Base-by-base conservation (phyloP, 2,113 vertebrate species). In the Ascaphus truei region DNA sequence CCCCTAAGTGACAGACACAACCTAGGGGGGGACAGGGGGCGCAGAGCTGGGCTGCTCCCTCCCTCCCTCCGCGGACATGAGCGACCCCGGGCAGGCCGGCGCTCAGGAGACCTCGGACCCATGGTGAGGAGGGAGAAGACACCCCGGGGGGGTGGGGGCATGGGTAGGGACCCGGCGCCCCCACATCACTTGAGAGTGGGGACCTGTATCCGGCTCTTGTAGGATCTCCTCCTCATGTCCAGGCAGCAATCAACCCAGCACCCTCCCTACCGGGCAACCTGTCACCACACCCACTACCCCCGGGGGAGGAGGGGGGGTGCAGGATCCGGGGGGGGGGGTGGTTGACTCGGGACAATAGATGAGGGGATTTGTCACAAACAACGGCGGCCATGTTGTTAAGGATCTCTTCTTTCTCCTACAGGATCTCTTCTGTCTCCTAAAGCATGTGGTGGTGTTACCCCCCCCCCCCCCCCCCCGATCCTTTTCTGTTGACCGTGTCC, bases 301-400 rank as follows among this genome's bases (percentile, higher is more conserved):
- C 15, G 41, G 4, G 31, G 15, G 10, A 1, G 2, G 3, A n/a
- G n/a, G 10, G 22, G 20, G 53, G 7, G 18, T 29, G 81, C 80
- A 83, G 86, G 84, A n/a, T 59, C 34, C 18, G 5, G 62, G 77
- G 62, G 72, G 88, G 88, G 88, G 85, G 84, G 84, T 86, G 90
- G 89, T 90, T 91, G 89, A 86, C 90, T 92, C 91, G 92, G 94
- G 94, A 95, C 93, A 86, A 88, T 86, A 91, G 76, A n/a, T n/a
- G 83, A 93, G 90, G 91, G 93, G 92, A 94, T 95, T 93, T 93
- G 95, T 94, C 92, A 95, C 94, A 98, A 98, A 98, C 96, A 97
- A 95, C 93, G 96, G 96, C 96, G 93, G 96, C 96, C 96, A 99
- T 99, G 95, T 99, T 99, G 95, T 93, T 93, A 83, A 85, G 91